Percentiles rank a stretch among this genome's conserved stretches.
phyloP scores from a whole-genome alignment of 2,888 invertebrate species.

The Nomada flava region DNA sequence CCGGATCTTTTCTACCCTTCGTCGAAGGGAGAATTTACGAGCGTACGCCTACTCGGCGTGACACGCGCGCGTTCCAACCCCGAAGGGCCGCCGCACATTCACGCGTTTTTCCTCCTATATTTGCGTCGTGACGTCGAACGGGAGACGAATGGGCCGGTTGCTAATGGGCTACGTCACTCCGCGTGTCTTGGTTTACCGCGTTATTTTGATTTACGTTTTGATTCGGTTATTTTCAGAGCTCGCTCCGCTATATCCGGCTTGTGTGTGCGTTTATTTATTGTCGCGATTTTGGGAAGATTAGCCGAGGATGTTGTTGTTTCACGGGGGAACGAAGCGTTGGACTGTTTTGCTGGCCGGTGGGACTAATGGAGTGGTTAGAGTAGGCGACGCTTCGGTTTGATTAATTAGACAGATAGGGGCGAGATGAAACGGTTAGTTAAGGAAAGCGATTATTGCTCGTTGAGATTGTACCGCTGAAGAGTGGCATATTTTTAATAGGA shows the following conservation, averaged over 20 bases:
- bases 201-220: too few species aligned
- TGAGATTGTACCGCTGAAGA: too few species aligned
- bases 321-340: neutral
- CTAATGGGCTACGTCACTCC: neutral
- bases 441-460: too few species aligned
- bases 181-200: too few species aligned
- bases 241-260: too few species aligned
- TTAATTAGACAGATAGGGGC: too few species aligned
- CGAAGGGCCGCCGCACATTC: slow-evolving; percentile 6
- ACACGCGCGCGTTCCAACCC: slow-evolving; percentile 43
- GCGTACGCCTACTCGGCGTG: slow-evolving; percentile 68
- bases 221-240: neutral
- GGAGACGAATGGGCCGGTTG: neutral
- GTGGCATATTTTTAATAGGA: too few species aligned
- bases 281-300: slow-evolving; percentile 1
- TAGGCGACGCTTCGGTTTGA: too few species aligned
- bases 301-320: neutral
- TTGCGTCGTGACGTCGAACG: neutral
- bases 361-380: too few species aligned
- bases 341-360: too few species aligned
- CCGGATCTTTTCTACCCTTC: slow-evolving; percentile 61
- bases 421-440: too few species aligned
- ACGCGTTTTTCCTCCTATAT: slow-evolving; percentile 7
- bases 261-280: neutral
- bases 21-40: slow-evolving; percentile 79